Evolutionary conservation across 2,797 vertebrate species (phyloP), one percentile per base, ranked within the genome.

Genomic region (Pogonophryne albipinna): DNA sequence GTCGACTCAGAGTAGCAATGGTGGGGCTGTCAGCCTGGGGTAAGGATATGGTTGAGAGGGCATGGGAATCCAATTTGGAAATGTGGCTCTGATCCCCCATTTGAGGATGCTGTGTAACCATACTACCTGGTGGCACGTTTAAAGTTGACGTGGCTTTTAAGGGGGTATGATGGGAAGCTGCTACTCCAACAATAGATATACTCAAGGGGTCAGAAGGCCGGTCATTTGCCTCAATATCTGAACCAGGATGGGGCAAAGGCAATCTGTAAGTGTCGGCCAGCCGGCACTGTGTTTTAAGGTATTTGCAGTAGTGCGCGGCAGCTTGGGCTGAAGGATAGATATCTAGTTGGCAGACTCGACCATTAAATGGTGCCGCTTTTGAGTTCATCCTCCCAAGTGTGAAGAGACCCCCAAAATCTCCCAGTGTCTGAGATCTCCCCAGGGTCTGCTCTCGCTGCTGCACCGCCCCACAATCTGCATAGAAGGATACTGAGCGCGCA

Each of bases 331-430:
- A 96, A 45, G 97, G 97, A 93, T 99, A 96, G 63, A 99, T 93
- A 86, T 99, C 97, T 79, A 99, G 88, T 88, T 99, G 98, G 89
- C 98, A 99, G 71, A 99, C 71, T 74, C 89, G 89, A 76, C 98
- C 98, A 92, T 94, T 94, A 85, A 99, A 99, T 71, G 94, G 91
- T 49, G 91, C 93, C 10, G 97, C 96, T 85, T 93, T 95, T 84
- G 94, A 95, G 92, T 95, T 96, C 95, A 97, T 96, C 89, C 96
- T 96, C 73, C 98, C 98, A 77, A 99, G 85, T 60, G 95, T 96
- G 90, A 99, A 95, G 53, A 95, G 87, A 85, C 95, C 92, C 53
- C 94, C 93, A 34, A 91, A 90, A 68, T 90, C 92, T 85, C 91
- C 91, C 83, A 97, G 92, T 8, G 78, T 86, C 79, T 94, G 95